Evolutionary conservation across 2,113 vertebrate genomes (phyloP).

Genomic region (Takifugu flavidus): DNA sequence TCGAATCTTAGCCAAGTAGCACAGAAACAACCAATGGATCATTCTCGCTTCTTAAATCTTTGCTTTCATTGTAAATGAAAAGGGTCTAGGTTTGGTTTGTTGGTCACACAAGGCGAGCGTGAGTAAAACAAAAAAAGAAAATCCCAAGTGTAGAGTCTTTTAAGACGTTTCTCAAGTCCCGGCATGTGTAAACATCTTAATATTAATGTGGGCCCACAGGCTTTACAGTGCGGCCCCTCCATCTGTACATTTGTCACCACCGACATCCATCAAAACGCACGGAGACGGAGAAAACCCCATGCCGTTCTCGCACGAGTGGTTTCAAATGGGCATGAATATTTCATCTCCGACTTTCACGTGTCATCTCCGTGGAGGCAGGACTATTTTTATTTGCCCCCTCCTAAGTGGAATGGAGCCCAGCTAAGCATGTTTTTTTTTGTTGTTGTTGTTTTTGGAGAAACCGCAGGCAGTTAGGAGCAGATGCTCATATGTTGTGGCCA

Average conservation of each 20-base stretch:
- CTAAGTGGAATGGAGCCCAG: conserved; percentile 38
- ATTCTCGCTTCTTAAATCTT: too few relatives aligned
- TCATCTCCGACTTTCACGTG: conserved; percentile 54
- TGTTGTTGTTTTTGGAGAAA: conserved; percentile 6
- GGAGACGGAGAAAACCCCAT: conserved; percentile 40
- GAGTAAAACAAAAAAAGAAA: too few relatives aligned
- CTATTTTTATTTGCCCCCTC: conserved; percentile 61
- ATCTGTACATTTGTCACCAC: conserved; percentile 35
- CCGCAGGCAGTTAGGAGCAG: conserved; percentile 21
- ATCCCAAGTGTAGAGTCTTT: too few relatives aligned
- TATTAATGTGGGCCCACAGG: conserved; percentile 5
- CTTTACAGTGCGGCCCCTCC: conserved; percentile 9
- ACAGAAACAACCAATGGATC: too few relatives aligned
- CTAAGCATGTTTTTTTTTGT: conserved; percentile 22
- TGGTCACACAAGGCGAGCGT: too few relatives aligned
- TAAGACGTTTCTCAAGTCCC: too few relatives aligned
- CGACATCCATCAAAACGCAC: conserved; percentile 48
- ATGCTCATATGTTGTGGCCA: conserved; percentile 20
- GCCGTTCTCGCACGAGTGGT: conserved; percentile 54
- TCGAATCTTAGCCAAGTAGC: too few relatives aligned
- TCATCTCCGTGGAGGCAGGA: conserved; percentile 34
- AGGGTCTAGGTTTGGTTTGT: too few relatives aligned
- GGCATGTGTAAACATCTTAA: not conserved
- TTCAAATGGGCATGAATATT: conserved; percentile 71
- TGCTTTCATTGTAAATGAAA: too few relatives aligned